Evolutionary conservation across 2,113 vertebrate species (phyloP).

Genomic region (Rhynchopsitta pachyrhyncha): DNA sequence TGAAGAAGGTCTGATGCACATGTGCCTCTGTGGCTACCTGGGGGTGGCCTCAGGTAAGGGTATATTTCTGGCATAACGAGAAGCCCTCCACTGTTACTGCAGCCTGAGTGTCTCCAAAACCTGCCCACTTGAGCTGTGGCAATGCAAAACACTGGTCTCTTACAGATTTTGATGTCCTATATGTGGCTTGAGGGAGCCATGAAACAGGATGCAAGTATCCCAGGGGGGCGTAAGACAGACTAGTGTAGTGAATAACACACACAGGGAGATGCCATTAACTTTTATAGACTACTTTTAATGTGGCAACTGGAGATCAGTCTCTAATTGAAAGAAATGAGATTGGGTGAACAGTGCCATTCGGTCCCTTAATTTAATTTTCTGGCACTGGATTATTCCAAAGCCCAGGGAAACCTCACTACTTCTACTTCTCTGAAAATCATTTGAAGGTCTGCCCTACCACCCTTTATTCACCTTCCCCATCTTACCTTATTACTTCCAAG

Average conservation of each 20-base stretch:
- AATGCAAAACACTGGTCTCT: neutral
- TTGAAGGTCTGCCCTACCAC: neutral
- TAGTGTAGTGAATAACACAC: neutral
- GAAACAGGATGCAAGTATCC: neutral
- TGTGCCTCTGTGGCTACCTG: neutral
- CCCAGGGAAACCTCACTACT: neutral
- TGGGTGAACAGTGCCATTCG: neutral
- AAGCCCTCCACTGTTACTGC: neutral
- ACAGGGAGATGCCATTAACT: neutral
- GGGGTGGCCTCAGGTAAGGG: neutral
- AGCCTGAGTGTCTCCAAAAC: neutral
- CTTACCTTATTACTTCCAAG: neutral
- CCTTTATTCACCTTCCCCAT: neutral
- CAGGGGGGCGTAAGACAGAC: neutral
- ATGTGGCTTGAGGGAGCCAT: neutral
- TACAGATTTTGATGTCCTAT: neutral
- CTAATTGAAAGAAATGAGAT: neutral
- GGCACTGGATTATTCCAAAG: neutral
- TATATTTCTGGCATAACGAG: neutral
- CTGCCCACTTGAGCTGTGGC: neutral
- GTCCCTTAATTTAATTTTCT: neutral
- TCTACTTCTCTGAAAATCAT: neutral
- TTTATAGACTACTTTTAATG: neutral
- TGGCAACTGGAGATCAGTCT: neutral
- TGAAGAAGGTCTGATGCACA: accelerated